A percentile compares a stretch with the other conserved stretches of the same genome.
These are phyloP conservation scores for Limnephilus auricula DNA, from an alignment of 2,888 invertebrate genomes.

Conservation along the genomic window DNA sequence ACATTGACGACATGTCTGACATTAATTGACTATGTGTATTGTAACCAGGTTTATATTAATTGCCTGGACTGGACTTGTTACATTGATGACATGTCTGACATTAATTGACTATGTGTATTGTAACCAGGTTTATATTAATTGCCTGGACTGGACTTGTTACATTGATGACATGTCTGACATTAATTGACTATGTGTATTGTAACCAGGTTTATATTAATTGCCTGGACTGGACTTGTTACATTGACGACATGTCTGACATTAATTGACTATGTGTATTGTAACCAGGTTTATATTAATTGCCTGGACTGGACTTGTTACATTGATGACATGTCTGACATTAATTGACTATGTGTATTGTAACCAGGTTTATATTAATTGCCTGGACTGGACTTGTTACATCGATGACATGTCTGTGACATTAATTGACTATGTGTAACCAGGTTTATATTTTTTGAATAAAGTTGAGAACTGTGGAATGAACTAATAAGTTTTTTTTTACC, in stretches of 20 bases:
- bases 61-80: constrained; percentile 2
- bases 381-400: not conserved
- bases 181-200: constrained; percentile 19
- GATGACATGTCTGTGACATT: not conserved
- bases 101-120: not conserved
- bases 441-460: constrained; percentile 46
- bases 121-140: not conserved
- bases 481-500: not conserved
- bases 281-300: too few species aligned
- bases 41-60: not conserved
- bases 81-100: not conserved
- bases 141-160: not conserved
- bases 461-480: constrained; percentile 38
- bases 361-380: not conserved
- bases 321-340: not conserved
- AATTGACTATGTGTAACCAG: constrained; percentile 17
- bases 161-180: not conserved
- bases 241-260: not conserved
- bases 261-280: constrained; percentile 22
- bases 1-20: not conserved
- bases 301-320: not conserved
- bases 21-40: constrained; percentile 7
- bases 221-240: not conserved
- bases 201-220: not conserved
- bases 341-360: constrained; percentile 25